phyloP scores from a whole-genome alignment of 2,888 invertebrate species.

The Heliconius aoede region DNA sequence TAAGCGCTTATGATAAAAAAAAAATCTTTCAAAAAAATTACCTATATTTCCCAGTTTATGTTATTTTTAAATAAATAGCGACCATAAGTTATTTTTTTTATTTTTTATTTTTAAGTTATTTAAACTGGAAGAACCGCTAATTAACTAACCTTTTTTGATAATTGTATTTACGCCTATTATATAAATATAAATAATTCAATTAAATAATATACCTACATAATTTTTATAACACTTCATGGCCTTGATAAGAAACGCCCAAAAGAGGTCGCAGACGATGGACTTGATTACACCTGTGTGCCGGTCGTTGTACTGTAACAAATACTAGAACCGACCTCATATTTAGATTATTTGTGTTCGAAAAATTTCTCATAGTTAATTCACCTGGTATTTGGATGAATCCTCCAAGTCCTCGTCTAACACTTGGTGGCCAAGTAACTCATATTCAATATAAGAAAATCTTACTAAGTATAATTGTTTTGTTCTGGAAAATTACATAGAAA shows the following conservation, averaged over 20 bases:
- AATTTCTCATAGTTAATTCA: background rate
- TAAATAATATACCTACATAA: no score
- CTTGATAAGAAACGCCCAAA: slow-evolving; percentile 30
- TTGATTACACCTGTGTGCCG: slow-evolving; percentile 37
- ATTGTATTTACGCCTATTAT: background rate
- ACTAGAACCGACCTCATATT: slow-evolving; percentile 24
- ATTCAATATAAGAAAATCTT: no score
- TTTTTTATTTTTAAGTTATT: background rate
- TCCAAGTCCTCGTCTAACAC: no score
- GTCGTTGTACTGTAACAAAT: slow-evolving; percentile 40
- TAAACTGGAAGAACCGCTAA: background rate
- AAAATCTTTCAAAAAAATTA: background rate
- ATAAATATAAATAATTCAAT: background rate
- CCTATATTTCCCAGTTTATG: background rate
- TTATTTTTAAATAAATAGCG: background rate
- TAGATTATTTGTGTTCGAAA: background rate
- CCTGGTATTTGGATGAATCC: background rate
- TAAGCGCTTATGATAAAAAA: slow-evolving; percentile 48
- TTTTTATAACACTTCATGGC: background rate
- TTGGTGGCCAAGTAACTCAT: no score
- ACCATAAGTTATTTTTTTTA: no score
- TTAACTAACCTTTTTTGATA: background rate
- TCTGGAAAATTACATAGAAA: background rate
- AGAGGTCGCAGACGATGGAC: slow-evolving; percentile 26
- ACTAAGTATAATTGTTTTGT: background rate